phyloP scores from a whole-genome alignment of 2,888 invertebrate genomes.

The Diploptera punctata region DNA sequence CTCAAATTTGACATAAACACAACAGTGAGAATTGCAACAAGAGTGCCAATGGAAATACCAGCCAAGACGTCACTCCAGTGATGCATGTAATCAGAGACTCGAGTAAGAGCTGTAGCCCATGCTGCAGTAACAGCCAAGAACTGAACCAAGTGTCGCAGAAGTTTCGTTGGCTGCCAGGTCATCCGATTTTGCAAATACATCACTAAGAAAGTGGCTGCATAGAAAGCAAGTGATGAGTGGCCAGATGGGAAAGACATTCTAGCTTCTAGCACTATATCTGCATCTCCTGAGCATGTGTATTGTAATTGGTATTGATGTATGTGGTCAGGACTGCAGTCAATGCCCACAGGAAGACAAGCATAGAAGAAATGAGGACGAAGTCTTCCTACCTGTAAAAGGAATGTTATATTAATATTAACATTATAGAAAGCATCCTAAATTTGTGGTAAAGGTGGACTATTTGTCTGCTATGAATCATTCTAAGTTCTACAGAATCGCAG shows the following conservation, averaged over 20 bases:
- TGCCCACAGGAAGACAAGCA: constrained; percentile 80
- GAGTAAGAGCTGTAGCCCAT: constrained; percentile 86
- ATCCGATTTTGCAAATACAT: constrained; percentile 83
- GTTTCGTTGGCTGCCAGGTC: constrained; percentile 79
- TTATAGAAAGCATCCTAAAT: too few relatives aligned
- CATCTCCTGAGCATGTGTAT: constrained; percentile 53
- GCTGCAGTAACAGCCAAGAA: constrained; percentile 79
- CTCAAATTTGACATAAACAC: too few relatives aligned
- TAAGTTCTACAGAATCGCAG: too few relatives aligned
- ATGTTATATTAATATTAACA: too few relatives aligned
- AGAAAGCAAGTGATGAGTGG: constrained; percentile 92
- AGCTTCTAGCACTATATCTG: constrained; percentile 69
- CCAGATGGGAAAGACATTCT: constrained; percentile 90
- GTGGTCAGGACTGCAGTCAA: constrained; percentile 56
- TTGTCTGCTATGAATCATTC: too few relatives aligned
- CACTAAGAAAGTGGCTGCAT: constrained; percentile 82
- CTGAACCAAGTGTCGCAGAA: constrained; percentile 85
- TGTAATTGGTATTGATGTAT: neutral
- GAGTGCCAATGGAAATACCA: constrained; percentile 73
- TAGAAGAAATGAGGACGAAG: constrained; percentile 93
- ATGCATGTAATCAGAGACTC: constrained; percentile 96
- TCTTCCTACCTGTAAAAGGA: constrained; percentile 67
- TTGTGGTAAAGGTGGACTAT: too few relatives aligned
- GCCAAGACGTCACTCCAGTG: constrained; percentile 97
- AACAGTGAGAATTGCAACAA: constrained; percentile 67